phyloP scores from a whole-genome alignment of 2,113 vertebrate species.

The Gulo gulo region DNA sequence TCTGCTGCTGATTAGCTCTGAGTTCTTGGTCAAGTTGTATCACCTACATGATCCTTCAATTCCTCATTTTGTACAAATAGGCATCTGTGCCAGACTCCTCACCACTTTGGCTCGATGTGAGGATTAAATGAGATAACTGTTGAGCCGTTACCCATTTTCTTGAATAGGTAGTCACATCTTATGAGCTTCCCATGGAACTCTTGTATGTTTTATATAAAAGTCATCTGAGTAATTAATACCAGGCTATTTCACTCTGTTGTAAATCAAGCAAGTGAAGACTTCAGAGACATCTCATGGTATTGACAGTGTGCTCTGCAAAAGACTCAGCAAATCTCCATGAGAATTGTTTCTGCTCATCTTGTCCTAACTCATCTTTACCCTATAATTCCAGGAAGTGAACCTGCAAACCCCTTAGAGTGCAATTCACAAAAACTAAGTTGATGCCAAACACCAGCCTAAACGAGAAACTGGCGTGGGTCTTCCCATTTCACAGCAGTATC shows the following conservation, averaged over 20 bases:
- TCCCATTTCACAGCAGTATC: conserved; percentile 24
- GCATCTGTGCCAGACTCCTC: neutral
- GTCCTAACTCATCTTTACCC: neutral
- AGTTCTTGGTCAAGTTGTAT: neutral
- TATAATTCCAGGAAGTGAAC: conserved; percentile 30
- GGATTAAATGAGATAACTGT: neutral
- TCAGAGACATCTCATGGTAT: neutral
- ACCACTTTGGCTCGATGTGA: neutral
- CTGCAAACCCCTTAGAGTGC: neutral
- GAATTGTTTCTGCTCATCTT: conserved; percentile 54
- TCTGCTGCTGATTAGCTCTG: neutral
- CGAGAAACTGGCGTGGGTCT: accelerated
- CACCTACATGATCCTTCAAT: neutral
- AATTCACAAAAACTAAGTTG: neutral
- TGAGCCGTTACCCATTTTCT: conserved; percentile 11
- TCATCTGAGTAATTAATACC: conserved; percentile 50
- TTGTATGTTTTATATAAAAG: conserved; percentile 6
- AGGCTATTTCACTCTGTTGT: conserved; percentile 16
- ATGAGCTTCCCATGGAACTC: neutral
- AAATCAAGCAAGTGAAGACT: conserved; percentile 31
- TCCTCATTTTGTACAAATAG: neutral
- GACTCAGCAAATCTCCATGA: neutral
- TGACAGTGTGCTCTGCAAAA: neutral
- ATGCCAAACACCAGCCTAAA: neutral
- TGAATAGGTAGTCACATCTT: neutral